A percentile compares a stretch with the other conserved stretches of the same genome.
phyloP scores from a whole-genome alignment of 2,888 invertebrate genomes.

The Caradrina clavipalpis region DNA sequence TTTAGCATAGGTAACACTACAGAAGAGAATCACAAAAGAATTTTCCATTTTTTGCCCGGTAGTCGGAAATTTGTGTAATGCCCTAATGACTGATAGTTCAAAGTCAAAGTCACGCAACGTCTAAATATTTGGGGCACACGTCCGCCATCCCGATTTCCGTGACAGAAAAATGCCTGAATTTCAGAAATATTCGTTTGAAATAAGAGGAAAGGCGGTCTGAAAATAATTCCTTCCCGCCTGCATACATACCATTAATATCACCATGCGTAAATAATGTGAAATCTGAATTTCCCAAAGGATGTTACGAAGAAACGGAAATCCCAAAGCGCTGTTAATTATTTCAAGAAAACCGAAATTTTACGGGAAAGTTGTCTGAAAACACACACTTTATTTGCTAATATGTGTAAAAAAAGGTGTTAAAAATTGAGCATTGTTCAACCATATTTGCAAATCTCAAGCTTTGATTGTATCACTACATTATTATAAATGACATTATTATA shows the following conservation, averaged over 20 bases:
- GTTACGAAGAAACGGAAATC: not conserved
- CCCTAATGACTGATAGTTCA: constrained; percentile 5
- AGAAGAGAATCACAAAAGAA: not conserved
- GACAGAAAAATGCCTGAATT: not conserved
- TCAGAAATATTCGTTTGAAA: not conserved
- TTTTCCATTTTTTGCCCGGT: not conserved
- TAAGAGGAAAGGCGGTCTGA: not conserved
- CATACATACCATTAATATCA: constrained; percentile 1
- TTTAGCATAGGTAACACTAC: too few species aligned
- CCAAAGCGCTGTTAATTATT: constrained; percentile 3
- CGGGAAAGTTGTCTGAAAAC: too few species aligned
- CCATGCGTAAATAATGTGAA: constrained; percentile 25
- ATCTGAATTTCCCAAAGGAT: constrained; percentile 13
- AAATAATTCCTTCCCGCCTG: constrained; percentile 3
- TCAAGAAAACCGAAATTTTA: not conserved
- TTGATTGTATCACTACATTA: too few species aligned
- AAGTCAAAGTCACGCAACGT: not conserved
- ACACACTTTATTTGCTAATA: too few species aligned
- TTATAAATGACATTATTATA: too few species aligned
- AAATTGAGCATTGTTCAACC: too few species aligned
- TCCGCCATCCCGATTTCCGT: not conserved
- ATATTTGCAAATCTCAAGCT: too few species aligned
- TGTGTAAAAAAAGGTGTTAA: too few species aligned
- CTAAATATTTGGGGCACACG: constrained; percentile 7
- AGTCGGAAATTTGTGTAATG: not conserved